A percentile compares a stretch with the other conserved stretches of the same genome.
phyloP scores from a whole-genome alignment of 2,797 vertebrate species.

The Eurystomus glaucurus region DNA sequence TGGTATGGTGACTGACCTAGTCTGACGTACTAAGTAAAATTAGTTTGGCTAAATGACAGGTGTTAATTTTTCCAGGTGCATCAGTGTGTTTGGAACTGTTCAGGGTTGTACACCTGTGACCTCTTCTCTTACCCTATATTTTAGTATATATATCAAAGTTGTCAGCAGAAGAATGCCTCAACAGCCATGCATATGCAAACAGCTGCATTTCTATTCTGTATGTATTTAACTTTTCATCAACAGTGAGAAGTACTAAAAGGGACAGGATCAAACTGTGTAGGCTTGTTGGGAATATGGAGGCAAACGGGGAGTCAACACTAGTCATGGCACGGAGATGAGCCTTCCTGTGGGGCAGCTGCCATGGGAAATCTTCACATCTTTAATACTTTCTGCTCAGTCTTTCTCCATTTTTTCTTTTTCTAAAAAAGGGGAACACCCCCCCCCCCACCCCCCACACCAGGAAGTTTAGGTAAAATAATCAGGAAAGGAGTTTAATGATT shows the following conservation, averaged over 20 bases:
- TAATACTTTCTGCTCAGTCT: background rate
- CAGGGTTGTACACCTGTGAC: background rate
- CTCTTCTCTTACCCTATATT: background rate
- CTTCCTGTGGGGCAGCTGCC: background rate
- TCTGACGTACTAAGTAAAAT: background rate
- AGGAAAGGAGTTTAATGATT: background rate
- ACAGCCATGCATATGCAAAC: rapidly evolving
- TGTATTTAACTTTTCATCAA: background rate
- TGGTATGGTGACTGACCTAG: background rate
- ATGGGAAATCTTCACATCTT: background rate
- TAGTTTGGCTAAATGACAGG: background rate
- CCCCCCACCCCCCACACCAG: no score
- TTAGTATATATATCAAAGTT: background rate
- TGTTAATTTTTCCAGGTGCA: background rate
- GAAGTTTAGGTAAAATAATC: background rate
- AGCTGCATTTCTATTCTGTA: background rate
- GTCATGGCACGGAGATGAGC: background rate
- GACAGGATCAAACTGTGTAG: rapidly evolving
- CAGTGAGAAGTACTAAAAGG: background rate
- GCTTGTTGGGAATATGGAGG: rapidly evolving
- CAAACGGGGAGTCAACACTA: background rate
- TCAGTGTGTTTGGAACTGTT: background rate
- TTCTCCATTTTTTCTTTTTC: rapidly evolving
- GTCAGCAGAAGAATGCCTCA: background rate
- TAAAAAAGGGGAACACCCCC: no score